Evolutionary conservation across 2,113 vertebrate species (phyloP).

Genomic region (Solenodon paradoxus): DNA sequence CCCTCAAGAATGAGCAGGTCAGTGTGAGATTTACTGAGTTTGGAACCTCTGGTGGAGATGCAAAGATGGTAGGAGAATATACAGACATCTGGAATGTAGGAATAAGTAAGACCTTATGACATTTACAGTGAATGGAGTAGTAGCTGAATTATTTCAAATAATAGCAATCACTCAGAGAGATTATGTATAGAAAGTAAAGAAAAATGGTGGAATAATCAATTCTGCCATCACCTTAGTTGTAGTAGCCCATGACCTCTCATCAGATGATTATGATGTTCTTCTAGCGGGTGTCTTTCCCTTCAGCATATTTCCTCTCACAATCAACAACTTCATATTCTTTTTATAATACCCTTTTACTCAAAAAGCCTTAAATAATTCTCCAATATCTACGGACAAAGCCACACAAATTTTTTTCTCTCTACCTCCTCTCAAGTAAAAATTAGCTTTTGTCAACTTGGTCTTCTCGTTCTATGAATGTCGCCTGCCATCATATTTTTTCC

Average conservation of each 20-base stretch:
- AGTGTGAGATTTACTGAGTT: neutral
- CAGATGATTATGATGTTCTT: neutral
- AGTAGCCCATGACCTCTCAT: neutral
- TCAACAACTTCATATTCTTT: neutral
- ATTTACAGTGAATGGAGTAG: neutral
- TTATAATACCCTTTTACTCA: neutral
- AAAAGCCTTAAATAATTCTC: neutral
- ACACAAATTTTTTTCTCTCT: neutral
- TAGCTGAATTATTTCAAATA: neutral
- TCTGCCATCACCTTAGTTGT: neutral
- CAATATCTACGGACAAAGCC: neutral
- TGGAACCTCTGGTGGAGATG: neutral
- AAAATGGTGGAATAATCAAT: neutral
- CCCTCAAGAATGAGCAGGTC: neutral
- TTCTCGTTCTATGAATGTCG: neutral
- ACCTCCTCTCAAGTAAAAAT: neutral
- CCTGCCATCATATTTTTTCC: neutral
- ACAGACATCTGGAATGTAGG: neutral
- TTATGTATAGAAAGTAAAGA: neutral
- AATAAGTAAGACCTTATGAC: neutral
- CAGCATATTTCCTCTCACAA: neutral
- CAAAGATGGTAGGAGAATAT: neutral
- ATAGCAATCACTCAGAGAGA: neutral
- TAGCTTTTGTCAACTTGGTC: neutral
- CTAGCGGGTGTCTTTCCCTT: neutral